Evolutionary conservation across 1,140 invertebrate genomes (phyloP).

Genomic region (Capitella teleta): DNA sequence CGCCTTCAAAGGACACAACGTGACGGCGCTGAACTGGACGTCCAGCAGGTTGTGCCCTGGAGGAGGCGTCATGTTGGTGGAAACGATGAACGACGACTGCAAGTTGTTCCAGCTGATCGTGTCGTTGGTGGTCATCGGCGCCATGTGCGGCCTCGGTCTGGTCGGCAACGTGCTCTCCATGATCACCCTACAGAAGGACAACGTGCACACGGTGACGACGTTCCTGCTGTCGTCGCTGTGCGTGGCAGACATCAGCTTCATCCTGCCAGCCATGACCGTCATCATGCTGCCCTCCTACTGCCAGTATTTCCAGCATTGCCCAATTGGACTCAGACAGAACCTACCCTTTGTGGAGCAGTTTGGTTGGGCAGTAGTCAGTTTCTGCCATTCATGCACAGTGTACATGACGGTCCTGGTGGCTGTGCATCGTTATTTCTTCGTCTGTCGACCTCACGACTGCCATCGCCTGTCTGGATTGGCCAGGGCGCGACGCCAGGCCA

Average conservation of each 20-base stretch:
- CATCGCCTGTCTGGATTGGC: neutral
- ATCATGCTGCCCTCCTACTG: conserved; percentile 4
- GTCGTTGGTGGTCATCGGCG: conserved; percentile 1
- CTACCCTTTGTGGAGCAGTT: neutral
- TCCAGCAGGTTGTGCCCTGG: too few species aligned
- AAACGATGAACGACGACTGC: neutral
- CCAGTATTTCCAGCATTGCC: neutral
- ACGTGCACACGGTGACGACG: neutral
- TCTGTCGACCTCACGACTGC: neutral
- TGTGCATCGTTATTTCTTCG: conserved; percentile 1
- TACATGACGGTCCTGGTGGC: neutral
- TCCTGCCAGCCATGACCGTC: neutral
- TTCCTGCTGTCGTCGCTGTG: neutral
- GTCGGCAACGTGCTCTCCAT: conserved; percentile 2
- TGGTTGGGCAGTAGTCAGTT: neutral
- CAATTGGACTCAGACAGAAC: neutral
- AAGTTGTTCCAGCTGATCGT: neutral
- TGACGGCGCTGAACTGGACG: too few species aligned
- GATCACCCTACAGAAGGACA: neutral
- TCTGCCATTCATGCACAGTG: neutral
- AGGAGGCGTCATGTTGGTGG: too few species aligned
- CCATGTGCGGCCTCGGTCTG: neutral
- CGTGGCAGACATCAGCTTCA: conserved; percentile 2
- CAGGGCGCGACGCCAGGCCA: neutral
- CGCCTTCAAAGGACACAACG: too few species aligned